Evolutionary conservation across 2,888 invertebrate species (phyloP), one percentile per base, ranked within the genome.

Genomic region (Patella depressa): DNA sequence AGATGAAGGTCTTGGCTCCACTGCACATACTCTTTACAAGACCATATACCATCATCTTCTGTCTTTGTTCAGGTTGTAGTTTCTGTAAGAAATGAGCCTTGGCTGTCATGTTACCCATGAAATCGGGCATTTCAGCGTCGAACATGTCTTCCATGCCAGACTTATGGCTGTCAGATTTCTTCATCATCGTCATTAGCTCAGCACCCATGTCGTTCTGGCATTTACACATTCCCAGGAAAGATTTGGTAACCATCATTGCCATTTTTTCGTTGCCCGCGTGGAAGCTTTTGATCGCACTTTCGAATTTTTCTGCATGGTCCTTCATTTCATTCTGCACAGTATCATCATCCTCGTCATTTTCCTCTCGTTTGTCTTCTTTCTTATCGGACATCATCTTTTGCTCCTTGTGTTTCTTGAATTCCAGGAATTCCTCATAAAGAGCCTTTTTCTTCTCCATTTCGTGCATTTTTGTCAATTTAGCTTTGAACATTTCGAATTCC

Each of bases 11-110:
- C 53, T 71, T 70, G 71, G 75, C 75, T 11, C 75, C 75, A 17
- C 29, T 57, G n/a, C 75, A 75, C 71, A 75, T 75, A 29, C 71
- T 71, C 71, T 75, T 75, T 19, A 75, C 54, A 55, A 75, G 71
- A n/a, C 75, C 75, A 53, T 53, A 53, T 3, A 69, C 55, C 29
- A 71, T 71, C 54, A 75, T 70, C 19, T 71, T 75, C 55, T 71
- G 70, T 34, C 54, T 70, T 24, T 75, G 70, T 54, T 55, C 75
- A 0, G 53, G n/a, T 45, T n/a, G 1, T 55, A 75, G 55, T 19
- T 15, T 55, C 71, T 71, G 70, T 29, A 75, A 71, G 29, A 65
- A 55, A 7, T 71, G 17, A 9, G 70, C 71, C 15, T 71, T 53
- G 15, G 29, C 55, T 1, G 34, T 57, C 75, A 75, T 75, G 57